Evolutionary conservation across 2,113 vertebrate species (phyloP), one percentile per base, ranked within the genome.

Genomic region (Arothron firmamentum): DNA sequence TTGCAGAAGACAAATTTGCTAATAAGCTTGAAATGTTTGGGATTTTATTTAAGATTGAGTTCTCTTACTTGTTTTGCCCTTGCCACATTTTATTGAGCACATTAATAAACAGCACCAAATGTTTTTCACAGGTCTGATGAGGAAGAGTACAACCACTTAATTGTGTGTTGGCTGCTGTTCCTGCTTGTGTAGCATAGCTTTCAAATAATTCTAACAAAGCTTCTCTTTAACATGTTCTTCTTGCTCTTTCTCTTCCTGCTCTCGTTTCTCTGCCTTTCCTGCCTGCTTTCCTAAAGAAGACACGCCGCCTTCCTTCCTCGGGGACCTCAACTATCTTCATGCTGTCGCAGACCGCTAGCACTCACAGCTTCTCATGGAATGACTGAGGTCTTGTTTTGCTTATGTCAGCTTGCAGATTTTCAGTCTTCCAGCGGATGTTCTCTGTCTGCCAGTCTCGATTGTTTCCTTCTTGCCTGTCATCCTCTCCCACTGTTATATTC

Each of bases 361-460:
- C 93, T 94, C 96, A 98, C 93, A 96, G 94, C 93, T 98, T 98
- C 93, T 95, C 96, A 87, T 98, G 96, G 97, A 99, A 91, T 94
- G 95, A 98, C 93, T 97, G 95, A 99, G 95, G 97, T 99, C 95
- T 91, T 92, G 91, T 90, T 92, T 81, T 72, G 52, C 88, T 65
- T 67, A 90, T 86, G 20, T 74, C 69, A 53, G 54, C 51, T 77
- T 79, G 67, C 56, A 72, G 77, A 80, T 77, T 86, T 87, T 79
- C 77, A n/a, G 15, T 17, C 45, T 17, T 16, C 45, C 45, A 17
- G 45, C 17, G 45, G 6, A 16, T 47, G 34, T 38, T 38, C 34
- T 59, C 53, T 83, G 74, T 82, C 72, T 70, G 68, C 82, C 61
- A 65, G 76, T 83, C 81, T 52, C 75, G 75, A 78, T 82, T 57